phyloP scores from a whole-genome alignment of 2,113 vertebrate genomes.

The Hemicordylus capensis region DNA sequence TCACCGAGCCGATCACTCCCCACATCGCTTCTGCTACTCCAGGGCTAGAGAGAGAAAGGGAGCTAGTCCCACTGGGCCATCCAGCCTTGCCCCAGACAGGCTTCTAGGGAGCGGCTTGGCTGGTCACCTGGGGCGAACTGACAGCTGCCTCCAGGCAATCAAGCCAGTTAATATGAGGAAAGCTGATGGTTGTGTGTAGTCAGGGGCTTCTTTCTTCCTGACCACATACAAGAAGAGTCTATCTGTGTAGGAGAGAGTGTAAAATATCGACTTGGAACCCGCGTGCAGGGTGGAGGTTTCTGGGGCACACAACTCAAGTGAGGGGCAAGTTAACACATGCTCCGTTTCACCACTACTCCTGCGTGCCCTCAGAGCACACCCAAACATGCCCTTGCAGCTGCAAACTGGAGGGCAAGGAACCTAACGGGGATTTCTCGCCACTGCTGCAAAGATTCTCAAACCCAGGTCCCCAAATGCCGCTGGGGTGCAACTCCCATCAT shows the following conservation, averaged over 20 bases:
- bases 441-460: no score
- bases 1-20: slow-evolving; percentile 65
- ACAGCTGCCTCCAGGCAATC: background rate
- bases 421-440: no score
- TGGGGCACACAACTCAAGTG: no score
- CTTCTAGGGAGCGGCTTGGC: background rate
- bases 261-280: no score
- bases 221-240: background rate
- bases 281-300: no score
- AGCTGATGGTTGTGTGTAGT: background rate
- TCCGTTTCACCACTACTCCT: no score
- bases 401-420: no score
- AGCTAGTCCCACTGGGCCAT: background rate
- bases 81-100: background rate
- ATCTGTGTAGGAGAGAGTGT: background rate
- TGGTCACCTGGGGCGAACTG: background rate
- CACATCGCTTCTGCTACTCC: background rate
- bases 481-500: no score
- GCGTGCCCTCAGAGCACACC: no score
- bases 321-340: no score
- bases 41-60: background rate
- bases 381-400: no score
- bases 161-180: background rate
- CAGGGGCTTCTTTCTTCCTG: background rate
- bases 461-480: no score